Percentiles rank a stretch among this genome's conserved stretches.
phyloP scores from a whole-genome alignment of 2,797 vertebrate species.

The Microtus obscurus region DNA sequence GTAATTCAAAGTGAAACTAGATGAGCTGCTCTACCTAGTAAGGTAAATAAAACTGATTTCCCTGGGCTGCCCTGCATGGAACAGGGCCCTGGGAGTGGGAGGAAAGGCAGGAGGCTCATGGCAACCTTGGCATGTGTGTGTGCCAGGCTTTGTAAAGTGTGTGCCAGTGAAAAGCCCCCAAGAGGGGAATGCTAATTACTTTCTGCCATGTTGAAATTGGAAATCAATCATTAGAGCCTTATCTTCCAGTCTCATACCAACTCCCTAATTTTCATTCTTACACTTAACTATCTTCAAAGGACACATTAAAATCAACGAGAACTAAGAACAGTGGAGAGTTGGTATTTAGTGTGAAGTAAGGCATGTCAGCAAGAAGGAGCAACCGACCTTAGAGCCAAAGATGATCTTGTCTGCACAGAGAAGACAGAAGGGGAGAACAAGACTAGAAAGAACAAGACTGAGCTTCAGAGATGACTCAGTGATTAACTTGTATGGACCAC shows the following conservation, averaged over 20 bases:
- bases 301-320: neutral
- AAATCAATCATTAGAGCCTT: neutral
- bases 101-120: too few species aligned
- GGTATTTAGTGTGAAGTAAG: neutral
- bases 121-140: fast-evolving
- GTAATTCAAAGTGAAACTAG: slow-evolving; percentile 2
- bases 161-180: neutral
- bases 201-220: neutral
- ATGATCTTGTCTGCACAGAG: neutral
- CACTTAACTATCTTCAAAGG: neutral
- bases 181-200: neutral
- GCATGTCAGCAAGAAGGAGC: neutral
- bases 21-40: neutral
- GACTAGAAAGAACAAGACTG: neutral
- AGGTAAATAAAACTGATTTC: neutral
- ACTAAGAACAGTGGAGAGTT: neutral
- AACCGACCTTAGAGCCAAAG: neutral
- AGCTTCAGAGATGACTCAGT: neutral
- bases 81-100: neutral
- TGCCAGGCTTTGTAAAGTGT: neutral
- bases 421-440: too few species aligned
- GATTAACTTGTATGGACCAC: neutral
- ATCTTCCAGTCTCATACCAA: neutral
- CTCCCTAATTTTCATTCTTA: neutral
- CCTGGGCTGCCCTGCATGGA: fast-evolving